Evolutionary conservation across 2,113 vertebrate species (phyloP), one percentile per base, ranked within the genome.

Genomic region (Hiodon tergisus): DNA sequence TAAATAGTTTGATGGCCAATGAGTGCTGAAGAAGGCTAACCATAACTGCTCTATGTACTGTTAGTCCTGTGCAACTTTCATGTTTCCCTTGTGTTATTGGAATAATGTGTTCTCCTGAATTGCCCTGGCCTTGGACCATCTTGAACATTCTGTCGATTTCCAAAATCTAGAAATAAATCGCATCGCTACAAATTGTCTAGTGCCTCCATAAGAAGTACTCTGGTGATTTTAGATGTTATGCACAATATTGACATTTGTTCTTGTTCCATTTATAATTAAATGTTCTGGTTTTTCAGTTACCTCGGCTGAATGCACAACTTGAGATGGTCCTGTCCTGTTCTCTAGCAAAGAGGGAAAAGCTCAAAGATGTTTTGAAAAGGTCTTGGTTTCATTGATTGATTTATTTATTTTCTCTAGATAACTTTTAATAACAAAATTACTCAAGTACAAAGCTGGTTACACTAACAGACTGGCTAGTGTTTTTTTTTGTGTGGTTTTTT

Each of bases 261-360:
- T 7, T 4, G 7, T 11, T 46, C 7, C 31, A 66, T 68, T 61
- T 68, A 0, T 61, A 4, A 8, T 68, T 31, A 51, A 52, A 7
- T 11, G 51, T 17, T 52, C 14, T 75, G 51, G 11, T 55, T 61
- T 73, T 78, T 8, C 70, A 93, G 91, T 83, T 93, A 79, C 76
- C 86, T 31, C 88, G 82, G 71, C 72, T 89, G 59, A 87, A 89
- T 78, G 83, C 80, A 63, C 82, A 92, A 75, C 87, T 93, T 54
- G 87, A 91, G 78, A 88, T 91, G 89, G 80, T 90, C 61, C 77
- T 85, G 77, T 85, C 89, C 16, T 91, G 86, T 78, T 84, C 73
- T 4, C 83, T 90, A 82, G 87, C 87, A 51, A 91, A 86, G 69
- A 83, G 83, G 74, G 85, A 87, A 75, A 84, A 85, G 69, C 81